Percentiles rank a stretch among this genome's conserved stretches.
Conservation (phyloP, 2,888 invertebrate species). For the Tribolium freemani region DNA sequence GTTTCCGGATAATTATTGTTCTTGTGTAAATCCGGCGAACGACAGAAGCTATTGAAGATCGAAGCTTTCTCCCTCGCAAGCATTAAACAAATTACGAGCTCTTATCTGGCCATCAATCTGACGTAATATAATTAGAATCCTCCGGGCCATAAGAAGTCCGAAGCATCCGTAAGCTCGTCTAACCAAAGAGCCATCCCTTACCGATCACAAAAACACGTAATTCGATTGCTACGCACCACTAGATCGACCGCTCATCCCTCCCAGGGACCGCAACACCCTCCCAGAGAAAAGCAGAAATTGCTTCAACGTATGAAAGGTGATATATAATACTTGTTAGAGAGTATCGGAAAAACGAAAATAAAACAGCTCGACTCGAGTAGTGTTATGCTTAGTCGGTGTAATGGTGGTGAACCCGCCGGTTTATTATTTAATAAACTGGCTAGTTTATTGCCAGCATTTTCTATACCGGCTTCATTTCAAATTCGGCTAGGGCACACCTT, state of each 20-base stretch:
- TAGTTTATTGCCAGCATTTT: slow-evolving; percentile 16
- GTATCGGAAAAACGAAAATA: slow-evolving; percentile 38
- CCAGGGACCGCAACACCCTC: slow-evolving; percentile 13
- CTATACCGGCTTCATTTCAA: slow-evolving; percentile 11
- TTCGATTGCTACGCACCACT: slow-evolving; percentile 55
- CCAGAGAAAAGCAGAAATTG: slow-evolving; percentile 47
- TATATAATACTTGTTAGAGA: slow-evolving; percentile 49
- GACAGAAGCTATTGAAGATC: slow-evolving; percentile 27
- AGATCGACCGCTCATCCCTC: slow-evolving; percentile 44
- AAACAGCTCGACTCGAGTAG: slow-evolving; percentile 15
- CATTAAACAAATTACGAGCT: slow-evolving; percentile 51
- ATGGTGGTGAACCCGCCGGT: neutral
- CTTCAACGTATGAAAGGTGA: slow-evolving; percentile 48
- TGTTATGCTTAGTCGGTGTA: slow-evolving; percentile 21
- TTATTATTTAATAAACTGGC: slow-evolving; percentile 31
- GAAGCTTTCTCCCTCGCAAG: slow-evolving; percentile 26
- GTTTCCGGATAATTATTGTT: neutral
- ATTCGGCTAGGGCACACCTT: slow-evolving; percentile 21
- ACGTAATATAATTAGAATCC: slow-evolving; percentile 54
- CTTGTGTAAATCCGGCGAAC: neutral
- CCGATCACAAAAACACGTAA: slow-evolving; percentile 57
- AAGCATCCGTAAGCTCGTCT: slow-evolving; percentile 51
- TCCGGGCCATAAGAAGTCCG: slow-evolving; percentile 51
- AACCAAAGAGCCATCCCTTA: slow-evolving; percentile 51
- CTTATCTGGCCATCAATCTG: slow-evolving; percentile 54